Percentiles rank a stretch among this genome's conserved stretches.
phyloP scores from a whole-genome alignment of 2,797 vertebrate genomes.

The Malacoraja senta region DNA sequence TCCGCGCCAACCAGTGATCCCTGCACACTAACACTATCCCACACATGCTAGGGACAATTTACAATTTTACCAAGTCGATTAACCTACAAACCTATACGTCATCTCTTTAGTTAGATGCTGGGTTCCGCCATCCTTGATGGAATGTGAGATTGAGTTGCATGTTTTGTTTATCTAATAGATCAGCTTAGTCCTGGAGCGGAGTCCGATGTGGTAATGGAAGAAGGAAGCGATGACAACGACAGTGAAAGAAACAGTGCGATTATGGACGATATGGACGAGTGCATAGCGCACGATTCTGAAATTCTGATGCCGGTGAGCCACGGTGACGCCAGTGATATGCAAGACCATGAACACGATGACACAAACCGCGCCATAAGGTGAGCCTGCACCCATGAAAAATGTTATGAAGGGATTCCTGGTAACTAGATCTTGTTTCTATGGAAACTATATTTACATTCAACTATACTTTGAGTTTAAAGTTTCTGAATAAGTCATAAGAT shows the following conservation, averaged over 20 bases:
- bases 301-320: constrained; percentile 64
- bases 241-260: constrained; percentile 72
- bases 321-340: constrained; percentile 71
- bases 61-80: too few relatives aligned
- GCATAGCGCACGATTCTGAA: constrained; percentile 66
- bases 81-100: too few relatives aligned
- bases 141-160: constrained; percentile 17
- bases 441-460: too few relatives aligned
- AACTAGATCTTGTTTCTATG: too few relatives aligned
- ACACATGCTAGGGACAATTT: too few relatives aligned
- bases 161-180: constrained; percentile 55
- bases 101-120: background rate
- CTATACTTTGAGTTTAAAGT: too few relatives aligned
- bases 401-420: too few relatives aligned
- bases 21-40: too few relatives aligned
- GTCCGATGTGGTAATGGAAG: constrained; percentile 79
- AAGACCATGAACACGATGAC: constrained; percentile 74
- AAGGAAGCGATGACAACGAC: constrained; percentile 85
- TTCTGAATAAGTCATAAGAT: too few relatives aligned
- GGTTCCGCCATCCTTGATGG: background rate
- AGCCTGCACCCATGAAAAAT: constrained; percentile 35
- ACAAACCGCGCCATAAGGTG: constrained; percentile 88
- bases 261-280: constrained; percentile 86
- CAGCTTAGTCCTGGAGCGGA: constrained; percentile 87
- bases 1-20: too few relatives aligned